phyloP scores from a whole-genome alignment of 2,113 vertebrate genomes.

The Myotis davidii region DNA sequence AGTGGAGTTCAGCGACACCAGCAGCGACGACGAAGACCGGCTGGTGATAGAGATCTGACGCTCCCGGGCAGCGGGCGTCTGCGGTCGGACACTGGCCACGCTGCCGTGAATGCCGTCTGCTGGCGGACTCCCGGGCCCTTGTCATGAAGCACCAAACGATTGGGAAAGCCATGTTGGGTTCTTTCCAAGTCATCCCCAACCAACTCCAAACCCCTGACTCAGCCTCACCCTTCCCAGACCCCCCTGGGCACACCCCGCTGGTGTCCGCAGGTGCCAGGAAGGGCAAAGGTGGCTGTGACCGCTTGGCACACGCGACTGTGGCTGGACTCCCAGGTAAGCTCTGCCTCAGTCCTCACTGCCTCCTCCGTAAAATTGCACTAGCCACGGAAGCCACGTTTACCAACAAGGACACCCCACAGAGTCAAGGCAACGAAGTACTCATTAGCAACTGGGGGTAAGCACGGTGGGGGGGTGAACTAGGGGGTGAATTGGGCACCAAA shows the following conservation, averaged over 20 bases:
- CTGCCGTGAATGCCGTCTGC: fast-evolving
- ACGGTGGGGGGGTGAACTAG: too few species aligned
- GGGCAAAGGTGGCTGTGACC: neutral
- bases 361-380: fast-evolving
- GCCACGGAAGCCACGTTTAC: neutral
- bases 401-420: neutral
- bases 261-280: neutral
- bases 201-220: neutral
- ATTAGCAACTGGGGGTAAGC: neutral
- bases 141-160: constrained; percentile 50
- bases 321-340: neutral
- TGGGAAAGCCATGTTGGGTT: constrained; percentile 68
- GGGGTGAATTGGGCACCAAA: neutral
- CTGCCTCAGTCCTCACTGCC: neutral
- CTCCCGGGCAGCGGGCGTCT: fast-evolving
- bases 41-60: constrained; percentile 87
- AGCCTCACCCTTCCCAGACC: neutral
- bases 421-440: neutral
- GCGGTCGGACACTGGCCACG: fast-evolving
- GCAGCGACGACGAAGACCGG: constrained; percentile 88
- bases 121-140: neutral
- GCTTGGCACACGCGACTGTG: neutral
- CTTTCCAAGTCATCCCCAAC: neutral
- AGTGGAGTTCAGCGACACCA: constrained; percentile 85
- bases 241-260: neutral